Evolutionary conservation across 2,888 invertebrate species (phyloP), one percentile per base, ranked within the genome.

Genomic region (Terebella lapidaria): DNA sequence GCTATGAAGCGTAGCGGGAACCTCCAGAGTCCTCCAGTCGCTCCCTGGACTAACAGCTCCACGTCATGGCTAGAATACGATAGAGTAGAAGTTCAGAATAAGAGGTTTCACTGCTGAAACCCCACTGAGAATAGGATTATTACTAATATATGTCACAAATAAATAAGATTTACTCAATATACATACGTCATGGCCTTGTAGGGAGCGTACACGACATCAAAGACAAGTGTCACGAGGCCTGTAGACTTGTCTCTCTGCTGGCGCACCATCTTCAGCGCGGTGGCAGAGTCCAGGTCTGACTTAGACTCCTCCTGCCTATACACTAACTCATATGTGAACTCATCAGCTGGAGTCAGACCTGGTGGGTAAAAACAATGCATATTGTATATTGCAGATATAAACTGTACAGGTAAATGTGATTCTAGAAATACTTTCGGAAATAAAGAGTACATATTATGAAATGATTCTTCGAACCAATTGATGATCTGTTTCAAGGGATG

Each of bases 1-100:
- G 79, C 75, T 10, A 70, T 62, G 66, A 81, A 77, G n/a, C 69
- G 66, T 4, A 81, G 66, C 0, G 80, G 78, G 65, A 77, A 81
- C 62, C 71, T 71, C 79, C 80, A 81, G 46, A 78, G 67, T 2
- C 80, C 79, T 30, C 80, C 80, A 2, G 61, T 62, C 1, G 62
- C 62, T 28, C 60, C 63, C 51, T 71, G 71, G 27, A 79, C 76
- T 22, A 72, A 60, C 29, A 79, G 66, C 30, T 75, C 69, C 18
- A 71, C 75, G 60, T 70, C 67, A 61, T 73, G 70, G 28, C 78
- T 78, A 65, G 1, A 57, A 15, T 10, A 56, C 22, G 22, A 25
- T 24, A 22, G 22, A 49, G n/a, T 15, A 35, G n/a, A 10, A 35
- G n/a, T n/a, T 35, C n/a, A 15, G n/a, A n/a, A n/a, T 35, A 35